phyloP scores from a whole-genome alignment of 2,888 invertebrate genomes.

The Mechanitis mazaeus region DNA sequence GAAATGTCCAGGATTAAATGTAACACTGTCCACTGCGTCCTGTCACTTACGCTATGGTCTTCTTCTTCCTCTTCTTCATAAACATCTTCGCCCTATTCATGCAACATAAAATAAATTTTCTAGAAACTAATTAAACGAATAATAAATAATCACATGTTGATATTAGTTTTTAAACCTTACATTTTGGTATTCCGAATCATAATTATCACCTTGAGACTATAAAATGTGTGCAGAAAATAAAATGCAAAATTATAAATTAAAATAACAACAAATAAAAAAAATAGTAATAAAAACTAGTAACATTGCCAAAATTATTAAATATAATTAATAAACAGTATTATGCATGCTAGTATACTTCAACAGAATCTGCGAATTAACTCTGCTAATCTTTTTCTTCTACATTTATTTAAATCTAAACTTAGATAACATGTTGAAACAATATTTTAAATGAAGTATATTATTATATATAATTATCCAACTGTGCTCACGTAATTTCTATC shows the following conservation, averaged over 20 bases:
- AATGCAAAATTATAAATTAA: constrained; percentile 7
- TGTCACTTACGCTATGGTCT: constrained; percentile 25
- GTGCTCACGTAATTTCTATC: too few species aligned
- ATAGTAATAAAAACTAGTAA: too few species aligned
- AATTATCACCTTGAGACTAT: constrained; percentile 22
- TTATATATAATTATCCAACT: too few species aligned
- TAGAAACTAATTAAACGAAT: background rate
- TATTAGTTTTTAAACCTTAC: constrained; percentile 14
- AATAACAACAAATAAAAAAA: background rate
- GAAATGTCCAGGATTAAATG: too few species aligned
- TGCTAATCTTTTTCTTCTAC: too few species aligned
- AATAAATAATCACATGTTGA: background rate
- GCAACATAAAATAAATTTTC: constrained; percentile 17
- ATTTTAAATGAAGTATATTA: too few species aligned
- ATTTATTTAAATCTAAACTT: too few species aligned
- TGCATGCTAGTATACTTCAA: too few species aligned
- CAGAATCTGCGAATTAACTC: too few species aligned
- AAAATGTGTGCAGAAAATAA: constrained; percentile 20
- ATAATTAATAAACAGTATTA: too few species aligned
- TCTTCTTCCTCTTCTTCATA: constrained; percentile 19
- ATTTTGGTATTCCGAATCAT: constrained; percentile 23
- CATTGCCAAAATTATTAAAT: too few species aligned
- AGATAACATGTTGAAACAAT: too few species aligned
- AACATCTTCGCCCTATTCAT: constrained; percentile 16
- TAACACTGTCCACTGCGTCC: constrained; percentile 1